Base-by-base conservation (phyloP, 2,888 invertebrate species). In the Aricia artaxerxes region DNA sequence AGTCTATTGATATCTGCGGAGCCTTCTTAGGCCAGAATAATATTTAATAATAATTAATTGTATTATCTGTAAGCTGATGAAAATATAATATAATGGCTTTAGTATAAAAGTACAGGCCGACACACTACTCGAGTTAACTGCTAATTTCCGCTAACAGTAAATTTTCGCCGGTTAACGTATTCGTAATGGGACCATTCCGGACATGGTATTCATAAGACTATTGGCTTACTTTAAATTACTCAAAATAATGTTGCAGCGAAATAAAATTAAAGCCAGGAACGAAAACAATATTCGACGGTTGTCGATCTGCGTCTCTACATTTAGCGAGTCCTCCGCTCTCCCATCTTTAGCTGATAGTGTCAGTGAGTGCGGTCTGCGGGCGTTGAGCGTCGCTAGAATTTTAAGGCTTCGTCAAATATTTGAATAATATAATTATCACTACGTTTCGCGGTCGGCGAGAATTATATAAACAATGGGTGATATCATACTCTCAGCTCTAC, bases 381-480 rank as follows among this genome's bases (percentile, higher is more conserved):
- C 64, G 64, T 31, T 64, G 11, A 64, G 7, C 7, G 31, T 69
- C 11, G 35, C 35, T 16, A 69, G 35, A 69, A 69, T 69, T 38
- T 69, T 69, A 16, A 69, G 69, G 16, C 69, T 35, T 64, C 5
- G 35, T 73, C 73, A 73, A 75, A 75, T 75, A 75, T 75, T 75
- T 24, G 75, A 75, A 75, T 75, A 75, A 44, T 49, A 44, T 24
- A 49, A 75, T 75, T 75, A 75, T 75, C 24, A 49, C 75, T 13
- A 49, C 4, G 75, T 75, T 75, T 75, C 75, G 31, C 75, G 75
- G 44, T 49, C 75, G 75, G 11, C 69, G 69, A 69, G 35, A 69
- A 31, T 75, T 75, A 75, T 49, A 49, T 75, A 75, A 75, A 75
- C 75, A 75, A 75, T 75, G 49, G 75, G 44, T 75, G 75, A 75